Percentiles rank a stretch among this genome's conserved stretches.
phyloP scores from a whole-genome alignment of 2,113 vertebrate genomes.

The Emydocephalus ijimae region DNA sequence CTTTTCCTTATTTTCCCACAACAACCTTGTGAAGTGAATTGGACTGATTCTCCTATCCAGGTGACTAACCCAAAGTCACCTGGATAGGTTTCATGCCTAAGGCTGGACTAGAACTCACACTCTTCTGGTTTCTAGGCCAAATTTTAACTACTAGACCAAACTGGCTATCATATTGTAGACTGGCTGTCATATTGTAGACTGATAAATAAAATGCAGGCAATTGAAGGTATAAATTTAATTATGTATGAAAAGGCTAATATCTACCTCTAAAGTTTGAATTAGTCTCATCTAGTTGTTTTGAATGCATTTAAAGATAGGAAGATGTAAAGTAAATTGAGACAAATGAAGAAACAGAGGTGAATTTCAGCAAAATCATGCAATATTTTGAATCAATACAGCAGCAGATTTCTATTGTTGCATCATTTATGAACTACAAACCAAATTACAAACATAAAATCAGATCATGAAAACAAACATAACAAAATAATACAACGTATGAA shows the following conservation, averaged over 20 bases:
- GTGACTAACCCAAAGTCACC: neutral
- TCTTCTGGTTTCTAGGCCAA: neutral
- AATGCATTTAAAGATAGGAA: neutral
- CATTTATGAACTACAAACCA: neutral
- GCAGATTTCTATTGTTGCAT: neutral
- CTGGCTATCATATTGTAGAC: neutral
- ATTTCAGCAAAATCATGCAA: neutral
- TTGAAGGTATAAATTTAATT: neutral
- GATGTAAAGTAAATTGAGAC: neutral
- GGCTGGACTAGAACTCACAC: neutral
- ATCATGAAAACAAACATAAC: neutral
- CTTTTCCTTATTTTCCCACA: neutral
- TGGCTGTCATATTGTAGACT: neutral
- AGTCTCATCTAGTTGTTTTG: neutral
- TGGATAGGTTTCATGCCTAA: neutral
- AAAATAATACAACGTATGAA: neutral
- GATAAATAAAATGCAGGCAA: neutral
- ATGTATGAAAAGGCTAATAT: neutral
- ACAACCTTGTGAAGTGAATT: neutral
- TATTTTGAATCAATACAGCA: neutral
- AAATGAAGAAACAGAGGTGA: neutral
- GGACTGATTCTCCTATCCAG: neutral
- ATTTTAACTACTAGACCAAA: neutral
- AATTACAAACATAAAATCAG: neutral
- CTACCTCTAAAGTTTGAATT: neutral